Base-by-base conservation (phyloP, 2,888 invertebrate genomes). In the Romanomermis culicivorax region DNA sequence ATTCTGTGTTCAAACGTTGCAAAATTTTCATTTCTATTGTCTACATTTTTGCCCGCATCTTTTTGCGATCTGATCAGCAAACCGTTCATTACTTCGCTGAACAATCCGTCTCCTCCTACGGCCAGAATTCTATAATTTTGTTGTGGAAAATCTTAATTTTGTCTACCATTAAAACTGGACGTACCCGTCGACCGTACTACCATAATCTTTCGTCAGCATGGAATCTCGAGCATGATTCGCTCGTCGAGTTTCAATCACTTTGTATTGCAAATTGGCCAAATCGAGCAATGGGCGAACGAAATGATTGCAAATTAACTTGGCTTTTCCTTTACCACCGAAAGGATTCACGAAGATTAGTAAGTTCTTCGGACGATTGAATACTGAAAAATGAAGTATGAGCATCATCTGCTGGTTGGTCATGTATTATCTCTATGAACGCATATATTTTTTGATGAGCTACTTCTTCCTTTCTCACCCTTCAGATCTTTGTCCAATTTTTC, bases 81-180 rank as follows among this genome's bases (percentile, higher is more conserved):
- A 0, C 84, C 83, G 67, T 83, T 82, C 60, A 77, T 65, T 29
- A 85, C 75, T 71, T 86, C 86, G 4, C 82, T 79, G 62, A 84
- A 81, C 47, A 85, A 83, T 0, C 86, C 86, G 69, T 87, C 86
- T 0, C 86, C 86, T 1, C 86, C 86, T 7, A 86, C 80, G 68
- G 82, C 81, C 23, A 81, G 79, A 24, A 85, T 75, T 1, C 81
- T 82, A 60, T 72, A 80, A 77, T 60, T 74, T 61, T 4, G 3
- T 48, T 4, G 25, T 24, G 17, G 36, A 36, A 36, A 36, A 17
- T 36, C 36, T 17, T 36, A 17, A 36, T 7, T 23, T 57, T 56
- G n/a, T 11, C 11, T 14, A n/a, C 42, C 11, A 42, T 14, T n/a
- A 42, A 14, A 42, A 42, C n/a, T 42, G n/a, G 23, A 23, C 64